Evolutionary conservation across 1,140 invertebrate genomes (phyloP).

Genomic region (Drosophila obscura): DNA sequence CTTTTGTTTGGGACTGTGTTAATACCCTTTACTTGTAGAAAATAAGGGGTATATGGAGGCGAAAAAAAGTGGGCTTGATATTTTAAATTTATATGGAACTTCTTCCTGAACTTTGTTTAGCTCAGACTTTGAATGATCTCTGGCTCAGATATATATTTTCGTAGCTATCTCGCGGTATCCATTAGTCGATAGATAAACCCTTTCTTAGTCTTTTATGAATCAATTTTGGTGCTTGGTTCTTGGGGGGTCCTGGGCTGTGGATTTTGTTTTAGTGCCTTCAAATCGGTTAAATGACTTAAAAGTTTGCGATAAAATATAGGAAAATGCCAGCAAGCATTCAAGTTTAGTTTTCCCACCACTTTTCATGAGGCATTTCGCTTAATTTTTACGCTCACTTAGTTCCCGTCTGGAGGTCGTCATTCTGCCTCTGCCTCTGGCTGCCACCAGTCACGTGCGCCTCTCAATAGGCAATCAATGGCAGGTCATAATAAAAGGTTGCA

Average conservation of each 20-base stretch:
- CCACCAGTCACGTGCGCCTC: constrained; percentile 59
- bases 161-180: no score
- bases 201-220: constrained; percentile 59
- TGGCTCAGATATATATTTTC: no score
- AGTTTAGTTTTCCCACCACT: neutral
- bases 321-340: constrained; percentile 9
- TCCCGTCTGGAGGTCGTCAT: neutral
- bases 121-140: no score
- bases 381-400: constrained; percentile 59
- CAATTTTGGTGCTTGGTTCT: constrained; percentile 49
- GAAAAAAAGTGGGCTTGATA: no score
- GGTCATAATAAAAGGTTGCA: constrained; percentile 47
- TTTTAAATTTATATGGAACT: no score
- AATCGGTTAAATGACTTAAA: constrained; percentile 80
- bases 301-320: constrained; percentile 67
- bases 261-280: constrained; percentile 66
- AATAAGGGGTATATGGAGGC: no score
- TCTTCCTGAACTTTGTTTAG: no score
- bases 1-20: constrained; percentile 9
- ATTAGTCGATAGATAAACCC: no score
- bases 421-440: neutral
- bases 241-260: constrained; percentile 49
- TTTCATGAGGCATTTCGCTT: constrained; percentile 9
- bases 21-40: no score
- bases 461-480: constrained; percentile 65